phyloP scores from a whole-genome alignment of 2,113 vertebrate genomes.

The Actenoides hombroni region DNA sequence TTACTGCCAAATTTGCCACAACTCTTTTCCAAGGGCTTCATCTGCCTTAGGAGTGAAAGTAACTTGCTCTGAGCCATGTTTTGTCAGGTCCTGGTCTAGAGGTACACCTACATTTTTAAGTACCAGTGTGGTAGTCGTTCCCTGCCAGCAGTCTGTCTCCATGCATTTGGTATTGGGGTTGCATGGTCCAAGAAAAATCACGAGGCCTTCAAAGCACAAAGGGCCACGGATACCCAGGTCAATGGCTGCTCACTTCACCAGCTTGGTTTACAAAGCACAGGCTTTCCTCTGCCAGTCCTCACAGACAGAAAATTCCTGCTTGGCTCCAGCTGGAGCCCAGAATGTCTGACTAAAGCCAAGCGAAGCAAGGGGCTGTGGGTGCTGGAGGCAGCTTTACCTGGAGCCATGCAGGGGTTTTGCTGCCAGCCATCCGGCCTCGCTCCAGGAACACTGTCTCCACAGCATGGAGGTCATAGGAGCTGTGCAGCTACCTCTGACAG shows the following conservation, averaged over 20 bases:
- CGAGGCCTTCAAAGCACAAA: accelerated
- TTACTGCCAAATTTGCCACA: background rate
- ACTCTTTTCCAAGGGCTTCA: background rate
- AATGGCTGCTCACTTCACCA: background rate
- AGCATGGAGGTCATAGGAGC: background rate
- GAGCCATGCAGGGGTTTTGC: background rate
- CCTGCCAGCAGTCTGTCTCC: accelerated
- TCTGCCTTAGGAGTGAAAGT: background rate
- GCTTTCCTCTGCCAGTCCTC: background rate
- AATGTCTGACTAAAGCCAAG: background rate
- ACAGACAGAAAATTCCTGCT: background rate
- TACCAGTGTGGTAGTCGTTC: accelerated
- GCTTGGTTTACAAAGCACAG: background rate
- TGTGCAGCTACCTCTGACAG: accelerated
- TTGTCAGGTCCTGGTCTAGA: background rate
- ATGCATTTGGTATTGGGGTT: background rate
- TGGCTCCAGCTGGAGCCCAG: background rate
- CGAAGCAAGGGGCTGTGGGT: background rate
- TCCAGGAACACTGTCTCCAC: background rate
- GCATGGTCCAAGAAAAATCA: background rate
- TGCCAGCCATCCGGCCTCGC: background rate
- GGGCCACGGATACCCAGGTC: accelerated
- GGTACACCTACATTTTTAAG: background rate
- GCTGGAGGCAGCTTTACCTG: background rate
- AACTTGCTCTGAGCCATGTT: background rate